Evolutionary conservation across 2,797 vertebrate species (phyloP).

Genomic region (Antennarius maculatus): DNA sequence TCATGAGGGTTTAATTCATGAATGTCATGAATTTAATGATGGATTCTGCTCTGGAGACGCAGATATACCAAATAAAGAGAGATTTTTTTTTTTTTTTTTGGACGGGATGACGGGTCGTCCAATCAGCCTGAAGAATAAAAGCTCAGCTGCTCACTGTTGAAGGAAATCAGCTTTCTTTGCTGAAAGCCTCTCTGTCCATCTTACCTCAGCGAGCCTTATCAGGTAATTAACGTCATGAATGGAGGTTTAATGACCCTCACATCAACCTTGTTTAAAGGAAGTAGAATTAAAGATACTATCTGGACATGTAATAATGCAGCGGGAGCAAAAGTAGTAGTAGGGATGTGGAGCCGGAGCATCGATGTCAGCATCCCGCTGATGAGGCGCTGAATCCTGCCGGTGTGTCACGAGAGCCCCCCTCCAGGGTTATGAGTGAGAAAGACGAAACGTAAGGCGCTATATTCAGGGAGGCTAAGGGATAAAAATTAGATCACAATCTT

Average conservation of each 20-base stretch:
- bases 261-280: constrained; percentile 78
- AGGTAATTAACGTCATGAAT: constrained; percentile 79
- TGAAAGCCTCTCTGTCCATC: constrained; percentile 62
- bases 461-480: no score
- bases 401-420: constrained; percentile 61
- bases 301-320: constrained; percentile 64
- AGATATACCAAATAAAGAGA: constrained; percentile 31
- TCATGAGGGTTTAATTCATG: constrained; percentile 2
- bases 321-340: constrained; percentile 42
- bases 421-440: constrained; percentile 10
- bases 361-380: constrained; percentile 73
- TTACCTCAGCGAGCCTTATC: constrained; percentile 73
- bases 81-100: constrained; percentile 10
- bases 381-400: constrained; percentile 48
- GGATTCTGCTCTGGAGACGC: constrained; percentile 11
- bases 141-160: constrained; percentile 19
- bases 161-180: constrained; percentile 41
- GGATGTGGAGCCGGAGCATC: constrained; percentile 57
- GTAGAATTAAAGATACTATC: constrained; percentile 82
- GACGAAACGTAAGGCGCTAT: no score
- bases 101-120: constrained; percentile 32
- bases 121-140: constrained; percentile 53
- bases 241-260: constrained; percentile 77
- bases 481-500: no score
- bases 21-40: constrained; percentile 7